Evolutionary conservation across 2,113 vertebrate species (phyloP).

Genomic region (Etia nguti): DNA sequence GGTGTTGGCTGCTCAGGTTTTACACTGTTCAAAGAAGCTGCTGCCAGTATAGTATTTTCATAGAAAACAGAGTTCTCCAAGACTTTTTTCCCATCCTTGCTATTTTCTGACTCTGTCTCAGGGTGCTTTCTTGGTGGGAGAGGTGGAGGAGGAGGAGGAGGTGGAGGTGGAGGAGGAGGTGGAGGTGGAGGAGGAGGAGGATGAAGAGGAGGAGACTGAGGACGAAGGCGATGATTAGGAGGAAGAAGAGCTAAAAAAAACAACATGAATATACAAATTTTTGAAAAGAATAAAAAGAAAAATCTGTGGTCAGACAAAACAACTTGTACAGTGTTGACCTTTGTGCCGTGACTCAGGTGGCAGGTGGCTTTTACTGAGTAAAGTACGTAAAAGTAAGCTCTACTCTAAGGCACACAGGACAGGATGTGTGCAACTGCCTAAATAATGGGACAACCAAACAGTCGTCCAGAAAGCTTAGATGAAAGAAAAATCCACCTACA

Average conservation of each 20-base stretch:
- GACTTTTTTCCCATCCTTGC: not conserved
- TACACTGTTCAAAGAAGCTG: not conserved
- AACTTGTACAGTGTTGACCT: constrained; percentile 12
- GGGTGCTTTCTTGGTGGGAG: not conserved
- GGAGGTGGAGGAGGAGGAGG: constrained; percentile 4
- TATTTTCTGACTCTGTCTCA: not conserved
- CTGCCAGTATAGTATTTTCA: not conserved
- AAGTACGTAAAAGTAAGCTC: not conserved
- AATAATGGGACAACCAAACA: not conserved
- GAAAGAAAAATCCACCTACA: not conserved
- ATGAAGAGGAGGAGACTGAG: constrained; percentile 39
- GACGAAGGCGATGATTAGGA: constrained; percentile 35
- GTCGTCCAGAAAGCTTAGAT: not conserved
- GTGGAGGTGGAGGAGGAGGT: constrained; percentile 24
- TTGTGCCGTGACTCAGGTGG: constrained; percentile 20
- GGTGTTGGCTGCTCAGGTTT: not conserved
- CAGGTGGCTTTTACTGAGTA: constrained; percentile 19
- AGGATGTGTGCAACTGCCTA: not conserved
- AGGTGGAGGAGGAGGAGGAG: constrained; percentile 17
- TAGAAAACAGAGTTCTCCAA: not conserved
- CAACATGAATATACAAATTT: not conserved
- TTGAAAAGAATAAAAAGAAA: not conserved
- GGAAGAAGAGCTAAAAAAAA: constrained; percentile 62
- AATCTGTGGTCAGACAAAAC: not conserved
- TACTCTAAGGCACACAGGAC: not conserved